Evolutionary conservation across 2,888 invertebrate species (phyloP), one percentile per base, ranked within the genome.

Genomic region (Macropis europaea): DNA sequence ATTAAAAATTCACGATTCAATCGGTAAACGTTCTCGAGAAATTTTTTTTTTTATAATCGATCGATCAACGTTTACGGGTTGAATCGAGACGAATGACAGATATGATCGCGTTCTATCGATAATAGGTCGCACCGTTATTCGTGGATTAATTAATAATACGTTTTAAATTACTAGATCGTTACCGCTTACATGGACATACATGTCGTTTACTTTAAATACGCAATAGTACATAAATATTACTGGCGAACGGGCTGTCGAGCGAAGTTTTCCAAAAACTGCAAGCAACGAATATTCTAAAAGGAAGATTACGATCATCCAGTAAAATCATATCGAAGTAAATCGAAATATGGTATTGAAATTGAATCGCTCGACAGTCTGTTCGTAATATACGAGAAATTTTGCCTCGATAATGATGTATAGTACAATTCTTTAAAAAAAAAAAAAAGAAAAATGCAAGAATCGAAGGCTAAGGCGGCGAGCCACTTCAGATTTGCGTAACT

Each of bases 161-260:
- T 47, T 56, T 13, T 61, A 75, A 64, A 56, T 75, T 63, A 75
- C 63, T 73, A 75, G 38, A 47, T 64, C 60, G 64, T 42, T 61
- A 53, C 34, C 61, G 56, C 53, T 64, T 67, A 67, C 17, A 17
- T 34, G 59, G 26, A 48, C 47, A 34, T 40, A 50, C 60, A 59
- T 47, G 17, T 52, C 38, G 59, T 50, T 67, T 47, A 57, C 48
- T 19, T 63, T 74, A 72, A 72, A 74, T 72, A 63, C 53, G 67
- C 60, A 67, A 61, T 54, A 19, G 28, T 73, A 61, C 57, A 71
- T 60, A 73, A 70, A 66, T 57, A 71, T 71, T 64, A 57, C 32
- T 30, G 38, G 5, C 22, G 26, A 53, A 61, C 22, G 47, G 60
- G 11, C 66, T 48, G 48, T 1, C 50, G 15, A 52, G 47, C 45